Base-by-base conservation (phyloP, 2,113 vertebrate genomes). In the Pavo muticus region DNA sequence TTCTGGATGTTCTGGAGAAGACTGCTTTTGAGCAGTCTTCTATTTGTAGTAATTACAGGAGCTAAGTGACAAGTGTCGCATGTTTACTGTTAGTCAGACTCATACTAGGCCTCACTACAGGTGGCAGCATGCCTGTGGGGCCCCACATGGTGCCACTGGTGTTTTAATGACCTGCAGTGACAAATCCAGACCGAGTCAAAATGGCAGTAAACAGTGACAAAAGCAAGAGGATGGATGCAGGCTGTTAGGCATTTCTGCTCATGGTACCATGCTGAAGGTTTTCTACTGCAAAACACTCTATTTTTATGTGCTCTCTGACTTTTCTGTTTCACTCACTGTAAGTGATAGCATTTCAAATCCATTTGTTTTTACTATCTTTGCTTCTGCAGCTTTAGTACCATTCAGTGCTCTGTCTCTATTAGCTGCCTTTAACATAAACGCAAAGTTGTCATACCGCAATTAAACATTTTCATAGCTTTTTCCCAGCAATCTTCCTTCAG, bases 141-240 rank as follows among this genome's bases (percentile, higher is more conserved):
- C 2, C 10, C 37, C 39, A 40, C 27, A 18, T 7, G 7, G 15
- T 40, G 35, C 39, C 16, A 18, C 29, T 27, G 27, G 24, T 29
- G 39, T 40, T 64, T 40, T 40, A 64, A 64, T 40, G 25, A 30
- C 42, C 63, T 71, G 52, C 8, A 10, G 24, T 39, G 39, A 12
- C 54, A 71, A 84, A 78, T 6, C 6, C 18, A 56, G 73, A 5
- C 8, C 21, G 45, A 64, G 63, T 32, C 17, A 60, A 29, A 89
- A 64, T 35, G 11, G 16, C 4, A 20, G 14, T 10, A 70, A 65
- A 52, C 16, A 71, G 14, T n/a, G 76, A 19, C 0, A 0, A 30
- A 32, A n/a, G 15, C 42, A 35, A 64, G 6, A 11, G 4, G 15
- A 27, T 13, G 67, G 17, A 9, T 14, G 39, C 10, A 63, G 23